Evolutionary conservation across 1,140 invertebrate species (phyloP), one percentile per base, ranked within the genome.

Genomic region (Calosoma granatense): DNA sequence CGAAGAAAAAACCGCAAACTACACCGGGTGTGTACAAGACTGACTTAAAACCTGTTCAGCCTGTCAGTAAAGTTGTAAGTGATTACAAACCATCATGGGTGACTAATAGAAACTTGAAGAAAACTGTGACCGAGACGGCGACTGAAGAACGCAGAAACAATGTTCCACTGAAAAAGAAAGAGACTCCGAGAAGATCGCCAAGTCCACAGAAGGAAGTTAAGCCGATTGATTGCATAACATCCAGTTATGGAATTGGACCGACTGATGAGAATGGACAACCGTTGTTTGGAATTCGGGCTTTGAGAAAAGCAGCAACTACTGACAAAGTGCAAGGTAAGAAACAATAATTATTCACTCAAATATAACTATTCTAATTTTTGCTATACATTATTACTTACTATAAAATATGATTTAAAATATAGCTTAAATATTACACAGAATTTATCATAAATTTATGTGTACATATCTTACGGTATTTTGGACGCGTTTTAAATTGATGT

Each of bases 201-300:
- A 67, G 62, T 56, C 61, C 64, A 20, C 36, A 60, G 12, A 68
- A 67, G 51, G 71, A 72, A 56, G 59, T 61, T 1, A 65, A 66
- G 57, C 61, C 67, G 4, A 77, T 74, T 2, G 82, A 86, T 67
- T 78, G 81, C 23, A 84, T 90, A 47, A 87, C 84, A 4, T 88
- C 87, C 1, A 85, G 87, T 66, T 90, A 90, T 68, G 87, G 88
- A 1, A 82, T 87, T 1, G 87, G 86, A 2, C 88, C 88, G 36
- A 84, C 85, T 2, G 87, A 89, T 67, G 85, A 87, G 60, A 80
- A 87, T 62, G 86, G 86, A n/a, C 73, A 78, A 55, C 86, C 86
- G 2, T 73, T 89, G 20, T 88, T 88, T 69, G 87, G 86, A 30
- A 77, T 88, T 53, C 79, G 80, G 65, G 87, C 86, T 30, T 74